phyloP scores from a whole-genome alignment of 2,113 vertebrate genomes.

The Oreochromis tanganicae region DNA sequence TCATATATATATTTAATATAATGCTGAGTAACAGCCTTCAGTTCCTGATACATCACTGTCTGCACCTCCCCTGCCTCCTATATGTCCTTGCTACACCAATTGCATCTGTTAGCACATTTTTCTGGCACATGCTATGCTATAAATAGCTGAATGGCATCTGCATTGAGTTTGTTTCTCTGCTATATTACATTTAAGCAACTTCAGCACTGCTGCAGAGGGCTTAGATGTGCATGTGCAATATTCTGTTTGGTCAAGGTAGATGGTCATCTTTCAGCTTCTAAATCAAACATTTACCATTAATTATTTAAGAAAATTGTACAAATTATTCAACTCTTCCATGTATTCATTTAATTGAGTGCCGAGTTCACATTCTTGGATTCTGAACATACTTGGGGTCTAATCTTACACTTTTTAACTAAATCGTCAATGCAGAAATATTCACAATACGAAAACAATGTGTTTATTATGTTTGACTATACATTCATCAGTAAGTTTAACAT shows the following conservation, averaged over 20 bases:
- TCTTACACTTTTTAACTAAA: not conserved
- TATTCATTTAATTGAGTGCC: not conserved
- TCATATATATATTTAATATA: not conserved
- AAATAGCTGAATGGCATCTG: slow-evolving; percentile 40
- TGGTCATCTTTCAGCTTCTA: not conserved
- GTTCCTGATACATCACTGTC: slow-evolving; percentile 7
- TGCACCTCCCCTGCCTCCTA: slow-evolving; percentile 7
- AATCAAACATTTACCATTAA: not conserved
- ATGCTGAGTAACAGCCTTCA: not conserved
- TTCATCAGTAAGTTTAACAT: not conserved
- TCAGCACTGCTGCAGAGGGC: not conserved
- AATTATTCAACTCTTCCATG: not conserved
- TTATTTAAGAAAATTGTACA: not conserved
- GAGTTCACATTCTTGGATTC: not conserved
- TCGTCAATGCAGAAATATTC: not conserved
- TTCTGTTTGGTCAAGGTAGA: not conserved
- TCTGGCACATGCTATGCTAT: slow-evolving; percentile 31
- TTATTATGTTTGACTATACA: not conserved
- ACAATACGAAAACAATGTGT: not conserved
- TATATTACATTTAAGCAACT: not conserved
- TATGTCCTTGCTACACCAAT: slow-evolving; percentile 21
- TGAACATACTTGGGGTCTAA: not conserved
- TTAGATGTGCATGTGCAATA: not conserved
- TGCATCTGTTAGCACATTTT: slow-evolving; percentile 38
- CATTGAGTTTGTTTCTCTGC: not conserved